Conservation (phyloP, 2,113 vertebrate species). For the Astur gentilis region DNA sequence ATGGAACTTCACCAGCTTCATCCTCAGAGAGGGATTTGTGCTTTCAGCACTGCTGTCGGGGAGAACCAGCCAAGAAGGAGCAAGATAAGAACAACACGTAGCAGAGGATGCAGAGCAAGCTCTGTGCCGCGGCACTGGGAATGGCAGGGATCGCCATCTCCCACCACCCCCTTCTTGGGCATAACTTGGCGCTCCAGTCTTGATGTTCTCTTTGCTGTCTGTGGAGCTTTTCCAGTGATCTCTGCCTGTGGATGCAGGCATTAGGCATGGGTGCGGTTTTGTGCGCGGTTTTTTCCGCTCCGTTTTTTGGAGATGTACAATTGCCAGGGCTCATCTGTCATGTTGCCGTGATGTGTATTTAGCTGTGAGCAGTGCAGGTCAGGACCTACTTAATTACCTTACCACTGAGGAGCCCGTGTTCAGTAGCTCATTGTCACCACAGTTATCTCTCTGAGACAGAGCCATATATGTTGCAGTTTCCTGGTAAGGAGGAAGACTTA, state of each 20-base stretch:
- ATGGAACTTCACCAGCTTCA: constrained; percentile 1
- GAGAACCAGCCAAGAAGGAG: not conserved
- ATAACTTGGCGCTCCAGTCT: not conserved
- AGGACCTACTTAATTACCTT: not conserved
- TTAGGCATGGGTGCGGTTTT: accelerated
- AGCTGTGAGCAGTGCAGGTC: not conserved
- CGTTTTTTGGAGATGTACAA: accelerated
- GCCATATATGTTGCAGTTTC: accelerated
- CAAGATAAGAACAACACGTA: not conserved
- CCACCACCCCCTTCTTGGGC: accelerated
- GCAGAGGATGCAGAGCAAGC: not conserved
- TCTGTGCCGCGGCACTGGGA: accelerated
- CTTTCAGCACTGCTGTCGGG: not conserved
- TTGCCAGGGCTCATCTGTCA: not conserved
- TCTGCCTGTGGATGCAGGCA: not conserved
- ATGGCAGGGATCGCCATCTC: accelerated
- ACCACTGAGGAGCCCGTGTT: not conserved
- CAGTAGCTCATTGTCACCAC: not conserved
- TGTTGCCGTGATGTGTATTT: not conserved
- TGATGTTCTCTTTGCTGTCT: not conserved
- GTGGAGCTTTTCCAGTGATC: not conserved
- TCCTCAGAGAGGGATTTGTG: not conserved
- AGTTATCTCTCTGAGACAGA: not conserved
- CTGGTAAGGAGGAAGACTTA: not conserved
- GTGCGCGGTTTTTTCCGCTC: not conserved